These are phyloP conservation scores for Stenchaetothrips biformis DNA, from an alignment of 2,888 invertebrate genomes.

Conservation along the genomic window DNA sequence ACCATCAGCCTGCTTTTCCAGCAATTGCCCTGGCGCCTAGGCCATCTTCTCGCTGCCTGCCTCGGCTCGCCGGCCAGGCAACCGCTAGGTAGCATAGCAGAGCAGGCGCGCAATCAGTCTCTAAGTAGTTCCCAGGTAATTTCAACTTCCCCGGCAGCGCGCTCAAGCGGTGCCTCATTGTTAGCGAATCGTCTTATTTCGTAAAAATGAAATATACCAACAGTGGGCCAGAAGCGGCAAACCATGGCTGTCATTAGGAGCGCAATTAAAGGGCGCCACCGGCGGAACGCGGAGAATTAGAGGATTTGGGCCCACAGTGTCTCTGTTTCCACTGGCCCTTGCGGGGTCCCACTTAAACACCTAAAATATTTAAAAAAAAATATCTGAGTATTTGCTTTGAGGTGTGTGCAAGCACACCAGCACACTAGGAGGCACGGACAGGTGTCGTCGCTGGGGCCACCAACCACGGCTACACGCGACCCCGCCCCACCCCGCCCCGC, in stretches of 20 bases:
- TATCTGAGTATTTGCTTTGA: no score
- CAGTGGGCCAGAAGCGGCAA: background rate
- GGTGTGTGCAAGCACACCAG: no score
- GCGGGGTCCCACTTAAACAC: no score
- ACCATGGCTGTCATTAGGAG: background rate
- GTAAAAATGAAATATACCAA: constrained; percentile 6
- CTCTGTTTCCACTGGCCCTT: no score
- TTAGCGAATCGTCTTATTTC: constrained; percentile 5
- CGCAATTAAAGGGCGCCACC: background rate
- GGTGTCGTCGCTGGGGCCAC: no score
- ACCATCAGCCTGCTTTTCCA: background rate
- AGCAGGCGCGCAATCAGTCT: background rate
- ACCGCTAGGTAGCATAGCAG: background rate
- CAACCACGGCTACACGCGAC: background rate
- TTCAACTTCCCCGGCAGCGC: background rate
- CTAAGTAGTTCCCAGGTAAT: constrained; percentile 9
- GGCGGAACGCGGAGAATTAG: background rate
- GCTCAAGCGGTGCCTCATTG: background rate
- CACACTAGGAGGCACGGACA: no score
- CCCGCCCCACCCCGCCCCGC: background rate
- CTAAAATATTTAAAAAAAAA: no score
- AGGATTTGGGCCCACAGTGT: no score
- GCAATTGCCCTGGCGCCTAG: background rate
- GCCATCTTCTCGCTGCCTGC: background rate
- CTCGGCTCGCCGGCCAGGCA: background rate